Conservation (phyloP, 1,140 invertebrate genomes). For the Pteromalus puparum region DNA sequence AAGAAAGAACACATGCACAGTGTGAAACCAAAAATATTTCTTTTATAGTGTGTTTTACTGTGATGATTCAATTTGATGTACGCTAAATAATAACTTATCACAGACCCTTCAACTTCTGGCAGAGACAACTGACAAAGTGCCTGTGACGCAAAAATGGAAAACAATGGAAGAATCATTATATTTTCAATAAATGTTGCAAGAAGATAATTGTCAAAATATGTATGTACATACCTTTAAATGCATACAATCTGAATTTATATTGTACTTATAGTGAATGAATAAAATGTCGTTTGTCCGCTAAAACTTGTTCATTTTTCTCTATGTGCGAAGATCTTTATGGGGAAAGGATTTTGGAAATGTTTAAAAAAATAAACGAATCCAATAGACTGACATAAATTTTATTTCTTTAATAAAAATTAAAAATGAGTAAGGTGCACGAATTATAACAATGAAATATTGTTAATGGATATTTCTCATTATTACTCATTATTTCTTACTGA, state of each 20-base stretch:
- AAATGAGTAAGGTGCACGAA: neutral
- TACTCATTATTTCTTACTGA: slow-evolving; percentile 22
- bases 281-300: slow-evolving; percentile 65
- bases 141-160: slow-evolving; percentile 61
- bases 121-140: slow-evolving; percentile 66
- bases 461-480: neutral
- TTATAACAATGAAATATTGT: slow-evolving; percentile 39
- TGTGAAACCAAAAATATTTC: slow-evolving; percentile 47
- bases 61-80: slow-evolving; percentile 56
- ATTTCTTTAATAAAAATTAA: slow-evolving; percentile 22
- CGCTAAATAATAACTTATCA: slow-evolving; percentile 57
- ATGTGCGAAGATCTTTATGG: neutral
- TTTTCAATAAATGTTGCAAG: slow-evolving; percentile 62
- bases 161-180: slow-evolving; percentile 57
- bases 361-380: neutral
- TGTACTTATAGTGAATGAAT: slow-evolving; percentile 64
- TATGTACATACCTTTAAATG: slow-evolving; percentile 54
- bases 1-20: slow-evolving; percentile 22
- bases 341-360: neutral
- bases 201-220: slow-evolving; percentile 58
- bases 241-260: slow-evolving; percentile 61
- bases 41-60: slow-evolving; percentile 49
- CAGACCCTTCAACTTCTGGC: slow-evolving; percentile 56
- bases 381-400: slow-evolving; percentile 35
- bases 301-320: slow-evolving; percentile 11